Evolutionary conservation across 2,888 invertebrate genomes (phyloP), one percentile per base, ranked within the genome.

Genomic region (Apodemia mormo): DNA sequence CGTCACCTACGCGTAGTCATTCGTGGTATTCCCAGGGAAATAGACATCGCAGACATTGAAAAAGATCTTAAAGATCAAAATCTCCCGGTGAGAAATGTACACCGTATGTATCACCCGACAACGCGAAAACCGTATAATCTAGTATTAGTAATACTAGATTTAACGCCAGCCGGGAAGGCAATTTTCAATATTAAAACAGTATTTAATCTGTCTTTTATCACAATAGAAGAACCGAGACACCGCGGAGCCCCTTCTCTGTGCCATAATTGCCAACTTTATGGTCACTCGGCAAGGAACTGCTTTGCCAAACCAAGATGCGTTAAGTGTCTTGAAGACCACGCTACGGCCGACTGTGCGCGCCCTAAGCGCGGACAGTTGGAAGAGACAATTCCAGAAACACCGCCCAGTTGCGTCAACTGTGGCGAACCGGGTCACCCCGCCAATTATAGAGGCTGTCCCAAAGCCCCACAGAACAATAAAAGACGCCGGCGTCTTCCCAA

Each of bases 81-180:
- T 10, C 54, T 65, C 2, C 56, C 67, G 0, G 33, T 66, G 10
- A 1, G 14, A 4, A 22, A 54, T 8, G 70, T 68, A 10, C 54
- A 67, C 58, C 49, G 65, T 0, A 70, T 70, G 70, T 37, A 45
- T 49, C 9, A 58, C 5, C 1, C 37, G 1, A 1, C 37, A 5
- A 58, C 56, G 0, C 65, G 58, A 7, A n/a, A 30, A 6, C 68
- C n/a, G n/a, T n/a, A n/a, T n/a, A n/a, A n/a, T n/a, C n/a, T n/a
- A n/a, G n/a, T n/a, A n/a, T n/a, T n/a, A 0, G 68, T 66, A 2
- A 14, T 66, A 1, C 43, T 71, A 1, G 66, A 66, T 7, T 33
- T 58, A 2, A 29, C 68, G 0, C 58, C 58, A 0, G 71, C 66
- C 12, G 68, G 66, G 14, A 71, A 71, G n/a, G 40, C 58, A 22